Evolutionary conservation across 1,140 invertebrate species (phyloP), one percentile per base, ranked within the genome.

Genomic region (Lethrus apterus): DNA sequence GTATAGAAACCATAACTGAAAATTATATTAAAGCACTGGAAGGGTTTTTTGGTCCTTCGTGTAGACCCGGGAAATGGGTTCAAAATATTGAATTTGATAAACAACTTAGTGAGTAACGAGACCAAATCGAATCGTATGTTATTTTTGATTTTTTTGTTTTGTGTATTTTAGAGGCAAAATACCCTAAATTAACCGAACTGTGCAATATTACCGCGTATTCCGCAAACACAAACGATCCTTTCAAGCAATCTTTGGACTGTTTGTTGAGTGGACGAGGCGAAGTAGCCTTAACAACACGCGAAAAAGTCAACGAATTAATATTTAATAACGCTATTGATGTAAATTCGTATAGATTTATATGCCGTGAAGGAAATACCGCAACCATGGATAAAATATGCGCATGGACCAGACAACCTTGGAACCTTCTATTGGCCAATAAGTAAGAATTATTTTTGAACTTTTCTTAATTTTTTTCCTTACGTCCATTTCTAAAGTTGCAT

Each of bases 41-140:
- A 30, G 45, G 60, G 3, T 80, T 78, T 67, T 84, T 83, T 67
- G 66, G 68, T 1, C 67, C 60, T 4, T 75, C 74, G 35, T 85
- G 83, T 63, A 64, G 78, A 36, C 81, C 81, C n/a, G 81, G 83
- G 26, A 61, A 65, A 0, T 84, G 81, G 81, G 72, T 74, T 1
- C 43, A 67, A 0, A 74, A 81, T 50, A 43, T 51, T 0, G 52
- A 62, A 2, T 57, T 74, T 0, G 75, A 83, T 56, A 52, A 61
- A 41, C 51, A 62, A 46, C 63, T 83, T 1, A 83, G 81, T 83
- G 67, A 76, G 75, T 69, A 33, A 21, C 8, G 11, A 19, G 2
- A 19, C 1, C 3, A 21, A 3, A 9, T 9, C 10, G 11, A 23
- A 9, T 8, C 9, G 14, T 8, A 11, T 23, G 23, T 40, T 40